A percentile compares a stretch with the other conserved stretches of the same genome.
Evolutionary conservation across 2,113 vertebrate species (phyloP).

Genomic region (Myiopsitta monachus): DNA sequence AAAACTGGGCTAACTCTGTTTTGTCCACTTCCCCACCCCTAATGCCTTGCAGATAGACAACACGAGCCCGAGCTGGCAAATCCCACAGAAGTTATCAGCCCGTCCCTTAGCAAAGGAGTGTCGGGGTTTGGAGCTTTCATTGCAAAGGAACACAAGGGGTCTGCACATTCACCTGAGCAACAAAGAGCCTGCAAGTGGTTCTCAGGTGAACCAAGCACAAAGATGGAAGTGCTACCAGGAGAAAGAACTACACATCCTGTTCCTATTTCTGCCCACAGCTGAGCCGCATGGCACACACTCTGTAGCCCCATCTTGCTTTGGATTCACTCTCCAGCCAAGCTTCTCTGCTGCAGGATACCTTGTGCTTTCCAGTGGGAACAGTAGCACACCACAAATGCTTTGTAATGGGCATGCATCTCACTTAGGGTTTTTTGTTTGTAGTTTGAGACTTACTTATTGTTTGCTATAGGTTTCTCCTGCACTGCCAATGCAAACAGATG

Average conservation of each 20-base stretch:
- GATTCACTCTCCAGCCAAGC: not conserved
- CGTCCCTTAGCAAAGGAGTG: not conserved
- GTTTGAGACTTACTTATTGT: not conserved
- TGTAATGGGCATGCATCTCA: not conserved
- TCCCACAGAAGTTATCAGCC: not conserved
- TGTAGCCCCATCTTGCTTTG: not conserved
- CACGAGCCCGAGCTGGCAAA: rapidly evolving
- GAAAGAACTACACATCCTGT: not conserved
- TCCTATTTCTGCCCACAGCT: not conserved
- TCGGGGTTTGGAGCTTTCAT: not conserved
- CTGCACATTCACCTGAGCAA: not conserved
- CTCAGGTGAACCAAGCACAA: not conserved
- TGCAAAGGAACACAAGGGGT: not conserved
- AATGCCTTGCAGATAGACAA: not conserved
- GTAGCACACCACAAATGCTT: not conserved
- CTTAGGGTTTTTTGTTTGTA: not conserved
- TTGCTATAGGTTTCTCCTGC: not conserved
- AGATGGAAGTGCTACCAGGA: not conserved
- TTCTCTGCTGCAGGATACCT: not conserved
- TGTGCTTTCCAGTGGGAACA: not conserved
- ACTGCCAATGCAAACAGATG: not conserved
- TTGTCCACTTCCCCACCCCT: not conserved
- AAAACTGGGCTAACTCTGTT: not conserved
- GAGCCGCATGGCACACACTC: not conserved
- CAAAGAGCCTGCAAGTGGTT: not conserved